Percentiles rank a stretch among this genome's conserved stretches.
Evolutionary conservation across 53 echinoderm and acorn worm species (phyloP).

Genomic region (Echinometra lucunter): DNA sequence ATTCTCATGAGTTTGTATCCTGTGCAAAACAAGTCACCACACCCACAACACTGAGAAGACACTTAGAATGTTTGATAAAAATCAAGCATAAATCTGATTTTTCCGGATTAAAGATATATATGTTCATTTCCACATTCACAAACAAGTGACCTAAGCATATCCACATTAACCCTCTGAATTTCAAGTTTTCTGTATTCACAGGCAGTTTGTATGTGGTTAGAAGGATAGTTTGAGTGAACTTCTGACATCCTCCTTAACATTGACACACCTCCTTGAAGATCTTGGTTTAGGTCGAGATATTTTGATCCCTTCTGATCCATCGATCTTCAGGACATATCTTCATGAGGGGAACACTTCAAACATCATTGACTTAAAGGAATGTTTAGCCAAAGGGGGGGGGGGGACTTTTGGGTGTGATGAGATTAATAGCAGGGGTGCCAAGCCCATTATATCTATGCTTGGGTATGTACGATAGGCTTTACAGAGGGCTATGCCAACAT

Average conservation of each 20-base stretch:
- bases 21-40: slow-evolving; percentile 1
- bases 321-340: slow-evolving; percentile 44
- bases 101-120: not conserved
- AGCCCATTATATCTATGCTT: slow-evolving; percentile 10
- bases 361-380: slow-evolving; percentile 49
- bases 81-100: not conserved
- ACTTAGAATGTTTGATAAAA: not conserved
- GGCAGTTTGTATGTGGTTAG: not conserved
- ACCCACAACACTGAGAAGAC: not conserved
- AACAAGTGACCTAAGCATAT: slow-evolving; percentile 4
- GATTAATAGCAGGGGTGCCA: slow-evolving; percentile 40
- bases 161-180: not conserved
- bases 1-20: not conserved
- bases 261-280: slow-evolving; percentile 53
- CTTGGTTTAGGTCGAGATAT: slow-evolving; percentile 25
- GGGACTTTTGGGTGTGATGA: slow-evolving; percentile 47
- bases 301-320: slow-evolving; percentile 10
- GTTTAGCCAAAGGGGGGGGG: not conserved
- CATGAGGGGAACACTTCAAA: not conserved
- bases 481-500: not conserved
- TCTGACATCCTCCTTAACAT: not conserved
- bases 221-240: slow-evolving; percentile 31
- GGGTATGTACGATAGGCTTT: not conserved
- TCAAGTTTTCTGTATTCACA: not conserved
- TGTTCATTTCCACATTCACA: not conserved